These are phyloP conservation scores for Trilocha varians DNA, from an alignment of 2,888 invertebrate species.

Conservation along the genomic window DNA sequence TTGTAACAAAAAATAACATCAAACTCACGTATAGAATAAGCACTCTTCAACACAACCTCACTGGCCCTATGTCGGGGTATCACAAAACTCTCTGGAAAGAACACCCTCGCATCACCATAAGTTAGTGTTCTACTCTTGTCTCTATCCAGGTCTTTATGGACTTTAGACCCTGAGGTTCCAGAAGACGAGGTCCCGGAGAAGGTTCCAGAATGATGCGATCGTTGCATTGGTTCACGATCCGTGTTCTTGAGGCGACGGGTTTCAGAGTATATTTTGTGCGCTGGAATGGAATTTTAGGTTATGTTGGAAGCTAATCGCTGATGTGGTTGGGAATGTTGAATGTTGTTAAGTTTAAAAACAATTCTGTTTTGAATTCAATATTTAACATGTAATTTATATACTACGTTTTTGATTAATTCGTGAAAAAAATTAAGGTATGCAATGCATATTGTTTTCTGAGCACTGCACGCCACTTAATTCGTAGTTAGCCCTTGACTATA, in stretches of 20 bases:
- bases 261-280: conserved; percentile 57
- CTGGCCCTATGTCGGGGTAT: conserved; percentile 56
- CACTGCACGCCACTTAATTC: too few species aligned
- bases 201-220: conserved; percentile 57
- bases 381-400: too few species aligned
- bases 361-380: not conserved
- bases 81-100: conserved; percentile 68
- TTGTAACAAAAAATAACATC: too few species aligned
- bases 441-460: too few species aligned
- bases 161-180: conserved; percentile 63
- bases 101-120: conserved; percentile 61
- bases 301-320: too few species aligned
- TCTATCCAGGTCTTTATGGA: conserved; percentile 41
- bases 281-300: conserved; percentile 24
- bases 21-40: conserved; percentile 63
- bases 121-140: conserved; percentile 52
- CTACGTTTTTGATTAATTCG: too few species aligned
- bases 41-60: conserved; percentile 48
- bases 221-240: conserved; percentile 40
- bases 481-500: too few species aligned
- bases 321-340: too few species aligned
- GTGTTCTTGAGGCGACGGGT: conserved; percentile 47
- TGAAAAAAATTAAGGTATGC: too few species aligned
- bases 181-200: conserved; percentile 64
- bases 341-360: not conserved